Evolutionary conservation across 1,140 invertebrate genomes (phyloP).

Genomic region (Drosophila rhopaloa): DNA sequence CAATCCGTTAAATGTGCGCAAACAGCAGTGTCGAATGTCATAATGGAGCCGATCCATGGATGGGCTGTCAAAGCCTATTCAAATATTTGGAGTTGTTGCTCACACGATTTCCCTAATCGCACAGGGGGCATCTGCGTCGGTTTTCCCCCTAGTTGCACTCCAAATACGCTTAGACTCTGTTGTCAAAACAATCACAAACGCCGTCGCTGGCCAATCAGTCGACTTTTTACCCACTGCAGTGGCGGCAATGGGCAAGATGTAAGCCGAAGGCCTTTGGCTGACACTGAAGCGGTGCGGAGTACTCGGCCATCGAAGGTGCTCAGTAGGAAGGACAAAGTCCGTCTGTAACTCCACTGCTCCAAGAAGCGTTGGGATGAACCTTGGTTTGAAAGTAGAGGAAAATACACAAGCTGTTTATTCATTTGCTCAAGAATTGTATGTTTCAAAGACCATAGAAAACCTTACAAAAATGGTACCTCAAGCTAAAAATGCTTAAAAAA

Average conservation of each 20-base stretch:
- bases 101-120: slow-evolving; percentile 47
- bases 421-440: too few species aligned
- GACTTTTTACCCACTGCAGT: slow-evolving; percentile 18
- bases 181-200: slow-evolving; percentile 50
- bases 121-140: slow-evolving; percentile 13
- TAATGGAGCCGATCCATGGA: slow-evolving; percentile 47
- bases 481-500: too few species aligned
- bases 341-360: not conserved
- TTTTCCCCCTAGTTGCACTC: slow-evolving; percentile 17
- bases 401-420: too few species aligned
- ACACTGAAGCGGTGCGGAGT: slow-evolving; percentile 1
- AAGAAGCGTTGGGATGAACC: slow-evolving; percentile 13
- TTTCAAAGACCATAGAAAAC: too few species aligned
- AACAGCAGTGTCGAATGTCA: slow-evolving; percentile 75
- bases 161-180: slow-evolving; percentile 29
- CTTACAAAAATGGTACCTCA: too few species aligned
- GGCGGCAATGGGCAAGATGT: slow-evolving; percentile 19
- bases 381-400: too few species aligned
- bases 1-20: slow-evolving; percentile 82
- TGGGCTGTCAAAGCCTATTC: slow-evolving; percentile 25
- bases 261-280: slow-evolving; percentile 19
- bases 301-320: slow-evolving; percentile 16
- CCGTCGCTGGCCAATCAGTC: slow-evolving; percentile 28
- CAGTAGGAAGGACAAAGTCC: slow-evolving; percentile 44
- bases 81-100: slow-evolving; percentile 63